Evolutionary conservation across 2,797 vertebrate species (phyloP).

Genomic region (Pelochelys cantorii): DNA sequence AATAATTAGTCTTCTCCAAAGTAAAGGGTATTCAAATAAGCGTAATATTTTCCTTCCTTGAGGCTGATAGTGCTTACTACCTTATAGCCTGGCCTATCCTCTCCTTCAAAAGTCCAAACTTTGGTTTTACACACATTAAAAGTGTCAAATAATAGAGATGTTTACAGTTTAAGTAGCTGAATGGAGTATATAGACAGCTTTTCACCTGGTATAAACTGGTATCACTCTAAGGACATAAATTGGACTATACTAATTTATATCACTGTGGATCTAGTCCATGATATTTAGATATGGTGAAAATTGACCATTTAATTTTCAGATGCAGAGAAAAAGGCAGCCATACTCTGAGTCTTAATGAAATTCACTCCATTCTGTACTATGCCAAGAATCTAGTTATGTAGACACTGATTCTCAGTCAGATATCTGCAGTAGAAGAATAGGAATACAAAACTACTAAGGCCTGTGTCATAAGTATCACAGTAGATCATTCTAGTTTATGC

Average conservation of each 20-base stretch:
- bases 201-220: neutral
- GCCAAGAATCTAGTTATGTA: neutral
- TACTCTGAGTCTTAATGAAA: neutral
- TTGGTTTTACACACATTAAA: neutral
- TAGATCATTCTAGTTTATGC: rapidly evolving
- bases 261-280: rapidly evolving
- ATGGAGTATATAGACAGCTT: neutral
- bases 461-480: too few relatives aligned
- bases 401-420: neutral
- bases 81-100: neutral
- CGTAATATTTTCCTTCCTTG: rapidly evolving
- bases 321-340: neutral
- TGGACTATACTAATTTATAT: neutral
- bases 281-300: neutral
- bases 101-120: neutral
- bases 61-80: neutral
- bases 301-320: neutral
- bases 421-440: neutral
- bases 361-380: neutral
- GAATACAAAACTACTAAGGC: neutral
- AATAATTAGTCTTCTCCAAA: neutral
- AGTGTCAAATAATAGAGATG: neutral
- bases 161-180: neutral
- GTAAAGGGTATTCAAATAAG: neutral
- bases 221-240: neutral